Evolutionary conservation across 2,113 vertebrate genomes (phyloP).

Genomic region (Hipposideros armiger): DNA sequence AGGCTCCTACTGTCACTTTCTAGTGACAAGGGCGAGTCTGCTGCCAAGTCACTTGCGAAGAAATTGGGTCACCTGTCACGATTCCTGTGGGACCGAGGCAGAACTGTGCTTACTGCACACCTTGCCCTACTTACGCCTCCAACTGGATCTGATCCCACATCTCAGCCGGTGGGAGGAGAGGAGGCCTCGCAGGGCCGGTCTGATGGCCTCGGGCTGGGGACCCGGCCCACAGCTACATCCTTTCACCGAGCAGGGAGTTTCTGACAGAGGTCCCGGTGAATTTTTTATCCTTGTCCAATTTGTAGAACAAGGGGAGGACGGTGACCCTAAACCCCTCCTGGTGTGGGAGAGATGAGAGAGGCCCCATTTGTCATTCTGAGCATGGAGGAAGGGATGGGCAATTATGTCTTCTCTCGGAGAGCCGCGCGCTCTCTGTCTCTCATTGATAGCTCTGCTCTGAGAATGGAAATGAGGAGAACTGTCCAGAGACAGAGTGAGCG

Average conservation of each 20-base stretch:
- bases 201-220: not conserved
- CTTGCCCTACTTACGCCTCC: constrained; percentile 56
- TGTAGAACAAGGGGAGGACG: not conserved
- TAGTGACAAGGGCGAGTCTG: constrained; percentile 23
- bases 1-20: not conserved
- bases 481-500: not conserved
- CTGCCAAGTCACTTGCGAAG: constrained; percentile 30
- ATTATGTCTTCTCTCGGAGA: not conserved
- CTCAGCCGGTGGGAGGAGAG: not conserved
- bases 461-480: not conserved
- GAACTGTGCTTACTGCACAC: constrained; percentile 60
- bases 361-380: not conserved
- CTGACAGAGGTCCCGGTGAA: not conserved
- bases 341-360: not conserved
- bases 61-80: constrained; percentile 65
- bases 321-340: not conserved
- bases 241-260: not conserved
- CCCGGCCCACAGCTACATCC: not conserved
- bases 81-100: constrained; percentile 3
- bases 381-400: not conserved
- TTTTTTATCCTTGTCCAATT: not conserved
- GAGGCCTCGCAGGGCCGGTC: not conserved
- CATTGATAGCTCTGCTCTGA: not conserved
- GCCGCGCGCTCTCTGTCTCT: too few relatives aligned
- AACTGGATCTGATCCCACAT: not conserved